Base-by-base conservation (phyloP, 2,113 vertebrate genomes). In the Corapipo altera region DNA sequence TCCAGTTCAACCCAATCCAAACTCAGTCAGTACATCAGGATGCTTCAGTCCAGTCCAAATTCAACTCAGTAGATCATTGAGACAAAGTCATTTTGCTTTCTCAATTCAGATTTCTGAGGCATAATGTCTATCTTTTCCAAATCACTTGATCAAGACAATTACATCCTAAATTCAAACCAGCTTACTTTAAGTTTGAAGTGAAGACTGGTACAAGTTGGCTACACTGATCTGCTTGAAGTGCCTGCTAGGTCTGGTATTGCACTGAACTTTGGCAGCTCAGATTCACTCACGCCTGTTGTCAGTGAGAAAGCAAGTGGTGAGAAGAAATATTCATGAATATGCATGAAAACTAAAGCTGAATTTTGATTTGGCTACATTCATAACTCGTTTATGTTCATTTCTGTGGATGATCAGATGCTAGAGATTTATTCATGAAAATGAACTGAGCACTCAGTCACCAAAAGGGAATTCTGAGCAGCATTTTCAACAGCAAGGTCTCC, bases 291-390 rank as follows among this genome's bases (percentile, higher is more conserved):
- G 21, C n/a, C 71, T 76, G 39, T 64, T 78, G 77, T 65, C 82
- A 87, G 62, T 33, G 67, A 91, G 76, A 91, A 91, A 64, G 32
- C 21, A 81, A 77, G n/a, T 21, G 27, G 54, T 61, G 27, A 54
- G 49, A 83, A 85, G 70, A 72, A 88, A 73, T 16, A 51, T 12
- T 77, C 55, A 92, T 87, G 85, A 90, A 95, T 79, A 90, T 83
- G 58, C 85, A 96, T 70, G 8, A 11, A 67, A 76, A 80, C 70
- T 77, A 18, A 80, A 93, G 62, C 35, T 89, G 84, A 91, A 80
- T 94, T 93, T 93, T 91, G 6, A 93, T 96, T 93, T 96, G 91
- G 81, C 70, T 94, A 85, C 88, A 85, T 94, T 95, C 89, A 79
- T 85, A 93, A 94, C 33, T 39, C 71, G 64, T 91, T 94, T 95